Evolutionary conservation across 2,113 vertebrate genomes (phyloP).

Genomic region (Brachyhypopomus gauderio): DNA sequence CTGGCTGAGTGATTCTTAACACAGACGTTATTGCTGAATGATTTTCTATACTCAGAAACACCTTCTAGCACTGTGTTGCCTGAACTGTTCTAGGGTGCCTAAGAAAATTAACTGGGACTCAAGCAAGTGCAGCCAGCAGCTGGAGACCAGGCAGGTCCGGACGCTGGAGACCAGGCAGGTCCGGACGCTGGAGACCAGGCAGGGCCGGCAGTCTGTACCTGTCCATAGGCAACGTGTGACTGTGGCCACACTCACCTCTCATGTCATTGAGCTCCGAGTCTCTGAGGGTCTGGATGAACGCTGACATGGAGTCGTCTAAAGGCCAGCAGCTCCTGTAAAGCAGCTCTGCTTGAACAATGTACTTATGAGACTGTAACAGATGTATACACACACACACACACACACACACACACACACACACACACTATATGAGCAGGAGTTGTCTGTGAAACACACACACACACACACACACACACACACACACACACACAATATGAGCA

Average conservation of each 20-base stretch:
- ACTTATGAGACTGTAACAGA: conserved; percentile 77
- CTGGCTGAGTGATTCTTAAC: too few species aligned
- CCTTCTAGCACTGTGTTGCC: too few species aligned
- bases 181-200: too few species aligned
- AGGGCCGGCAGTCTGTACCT: neutral
- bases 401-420: conserved; percentile 1
- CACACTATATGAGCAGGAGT: too few species aligned
- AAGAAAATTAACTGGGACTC: too few species aligned
- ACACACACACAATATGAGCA: neutral
- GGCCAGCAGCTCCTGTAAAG: conserved; percentile 85
- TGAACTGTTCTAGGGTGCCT: too few species aligned
- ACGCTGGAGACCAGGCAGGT: neutral
- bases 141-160: neutral
- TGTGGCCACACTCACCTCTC: conserved; percentile 74
- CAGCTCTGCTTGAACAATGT: conserved; percentile 82
- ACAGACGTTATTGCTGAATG: too few species aligned
- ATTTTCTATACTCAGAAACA: too few species aligned
- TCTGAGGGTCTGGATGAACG: conserved; percentile 77
- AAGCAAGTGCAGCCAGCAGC: too few species aligned
- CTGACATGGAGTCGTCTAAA: conserved; percentile 76
- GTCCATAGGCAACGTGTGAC: neutral
- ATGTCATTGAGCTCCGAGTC: conserved; percentile 78
- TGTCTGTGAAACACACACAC: too few species aligned
- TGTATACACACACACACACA: conserved; percentile 4
- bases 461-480: conserved; percentile 16